Base-by-base conservation (phyloP, 2,888 invertebrate species). In the Meliscaeva auricollis region DNA sequence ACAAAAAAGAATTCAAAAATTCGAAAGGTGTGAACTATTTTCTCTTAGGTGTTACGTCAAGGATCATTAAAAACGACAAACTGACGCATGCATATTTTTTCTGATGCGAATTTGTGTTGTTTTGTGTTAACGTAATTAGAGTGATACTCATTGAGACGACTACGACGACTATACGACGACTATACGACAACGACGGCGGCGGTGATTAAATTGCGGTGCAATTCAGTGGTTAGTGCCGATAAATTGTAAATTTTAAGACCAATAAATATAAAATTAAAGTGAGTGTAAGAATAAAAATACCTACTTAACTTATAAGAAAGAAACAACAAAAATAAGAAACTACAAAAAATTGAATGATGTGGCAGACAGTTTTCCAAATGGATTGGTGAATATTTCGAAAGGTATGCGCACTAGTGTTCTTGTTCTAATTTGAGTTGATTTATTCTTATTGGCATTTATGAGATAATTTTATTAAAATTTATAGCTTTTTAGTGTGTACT, bases 161-260 rank as follows among this genome's bases (percentile, higher is more conserved):
- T 35, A 35, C 35, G 35, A 35, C 35, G 9, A 38, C 4, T 26
- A 26, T 26, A 38, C 38, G 38, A 38, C 9, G 35, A 35, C 35
- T 6, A 35, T 13, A 9, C 38, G 11, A 38, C 38, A 9, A 13
- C 9, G 9, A 38, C 38, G 38, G 22, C 17, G 32, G 20, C 30
- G 46, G 44, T 66, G 60, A 66, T 80, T 76, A 72, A 76, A 50
- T 76, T 81, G 74, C 41, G 56, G 35, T 85, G 76, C 76, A 77
- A 73, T 81, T 85, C 74, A 58, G 56, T 73, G 85, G 81, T 81
- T 81, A 85, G 72, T 85, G 72, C 44, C 81, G 77, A 77, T 85
- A 85, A 85, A 85, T 81, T 72, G 81, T 77, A 64, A 76, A 64
- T 70, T 85, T 85, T 76, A 76, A 81, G 66, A 62, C 66, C 76